These are phyloP conservation scores for Dendrocopos noguchii DNA, from an alignment of 2,113 vertebrate genomes.

Conservation along the genomic window DNA sequence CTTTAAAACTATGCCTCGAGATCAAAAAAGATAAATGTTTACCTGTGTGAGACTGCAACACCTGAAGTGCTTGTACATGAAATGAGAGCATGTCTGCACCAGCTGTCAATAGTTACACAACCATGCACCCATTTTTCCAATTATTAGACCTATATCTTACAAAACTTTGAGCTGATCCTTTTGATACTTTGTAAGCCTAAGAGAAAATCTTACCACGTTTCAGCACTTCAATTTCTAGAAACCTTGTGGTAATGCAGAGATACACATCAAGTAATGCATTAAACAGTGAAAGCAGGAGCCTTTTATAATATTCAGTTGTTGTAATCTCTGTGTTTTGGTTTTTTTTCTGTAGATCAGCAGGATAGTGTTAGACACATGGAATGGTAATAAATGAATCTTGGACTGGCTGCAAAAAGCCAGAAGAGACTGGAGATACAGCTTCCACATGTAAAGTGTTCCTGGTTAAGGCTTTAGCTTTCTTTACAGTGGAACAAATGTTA, in stretches of 20 bases:
- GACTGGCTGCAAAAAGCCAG: not conserved
- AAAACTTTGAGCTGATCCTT: not conserved
- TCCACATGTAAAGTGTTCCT: not conserved
- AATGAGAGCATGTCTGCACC: not conserved
- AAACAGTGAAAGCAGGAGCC: not conserved
- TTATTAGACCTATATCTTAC: not conserved
- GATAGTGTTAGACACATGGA: not conserved
- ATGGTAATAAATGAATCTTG: slow-evolving; percentile 32
- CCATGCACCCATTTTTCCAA: not conserved
- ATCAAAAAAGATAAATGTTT: not conserved
- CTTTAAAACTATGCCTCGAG: not conserved
- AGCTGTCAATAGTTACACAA: not conserved
- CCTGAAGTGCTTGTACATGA: not conserved
- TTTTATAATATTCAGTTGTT: slow-evolving; percentile 8
- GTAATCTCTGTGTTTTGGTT: not conserved
- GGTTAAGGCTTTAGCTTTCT: not conserved
- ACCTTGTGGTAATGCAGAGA: not conserved
- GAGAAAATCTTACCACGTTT: not conserved
- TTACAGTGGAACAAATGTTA: not conserved
- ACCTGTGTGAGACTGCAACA: not conserved
- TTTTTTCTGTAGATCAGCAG: slow-evolving; percentile 28
- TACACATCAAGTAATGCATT: not conserved
- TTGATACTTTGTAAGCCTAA: not conserved
- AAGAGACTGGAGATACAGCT: not conserved
- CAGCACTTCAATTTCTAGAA: not conserved